Percentiles rank a stretch among this genome's conserved stretches.
phyloP scores from a whole-genome alignment of 2,888 invertebrate genomes.

The Cantharis rufa region DNA sequence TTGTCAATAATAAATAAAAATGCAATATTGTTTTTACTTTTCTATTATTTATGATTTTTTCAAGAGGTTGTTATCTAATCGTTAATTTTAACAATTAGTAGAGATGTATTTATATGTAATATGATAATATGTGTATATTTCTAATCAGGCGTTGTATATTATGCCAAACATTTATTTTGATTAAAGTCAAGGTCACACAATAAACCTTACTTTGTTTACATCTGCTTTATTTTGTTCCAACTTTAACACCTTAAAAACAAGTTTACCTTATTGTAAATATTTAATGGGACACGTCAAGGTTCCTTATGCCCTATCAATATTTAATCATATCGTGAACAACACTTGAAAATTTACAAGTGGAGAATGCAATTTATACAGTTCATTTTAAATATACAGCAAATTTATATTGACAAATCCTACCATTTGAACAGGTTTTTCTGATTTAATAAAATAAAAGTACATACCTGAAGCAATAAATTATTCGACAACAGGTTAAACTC shows the following conservation, averaged over 20 bases:
- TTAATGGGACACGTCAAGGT: conserved; percentile 3
- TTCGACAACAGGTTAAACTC: too few species aligned
- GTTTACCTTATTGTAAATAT: conserved; percentile 4
- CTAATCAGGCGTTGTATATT: background rate
- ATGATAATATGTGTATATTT: background rate
- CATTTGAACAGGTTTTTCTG: too few species aligned
- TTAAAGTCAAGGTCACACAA: background rate
- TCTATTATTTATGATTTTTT: background rate
- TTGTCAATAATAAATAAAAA: conserved; percentile 6
- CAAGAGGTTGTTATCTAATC: conserved; percentile 12
- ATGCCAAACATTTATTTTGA: background rate
- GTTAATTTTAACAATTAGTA: conserved; percentile 18
- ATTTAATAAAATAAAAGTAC: too few species aligned
- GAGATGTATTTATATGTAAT: conserved; percentile 15
- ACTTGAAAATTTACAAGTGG: too few species aligned
- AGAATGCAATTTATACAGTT: too few species aligned
- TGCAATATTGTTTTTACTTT: conserved; percentile 9
- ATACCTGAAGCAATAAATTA: too few species aligned
- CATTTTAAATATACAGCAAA: too few species aligned
- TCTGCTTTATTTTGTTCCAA: background rate
- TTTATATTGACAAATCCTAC: too few species aligned
- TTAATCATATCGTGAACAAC: background rate
- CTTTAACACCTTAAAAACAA: background rate
- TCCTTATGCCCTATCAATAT: background rate
- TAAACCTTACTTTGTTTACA: background rate